phyloP scores from a whole-genome alignment of 2,797 vertebrate genomes.

The Amblyraja radiata region DNA sequence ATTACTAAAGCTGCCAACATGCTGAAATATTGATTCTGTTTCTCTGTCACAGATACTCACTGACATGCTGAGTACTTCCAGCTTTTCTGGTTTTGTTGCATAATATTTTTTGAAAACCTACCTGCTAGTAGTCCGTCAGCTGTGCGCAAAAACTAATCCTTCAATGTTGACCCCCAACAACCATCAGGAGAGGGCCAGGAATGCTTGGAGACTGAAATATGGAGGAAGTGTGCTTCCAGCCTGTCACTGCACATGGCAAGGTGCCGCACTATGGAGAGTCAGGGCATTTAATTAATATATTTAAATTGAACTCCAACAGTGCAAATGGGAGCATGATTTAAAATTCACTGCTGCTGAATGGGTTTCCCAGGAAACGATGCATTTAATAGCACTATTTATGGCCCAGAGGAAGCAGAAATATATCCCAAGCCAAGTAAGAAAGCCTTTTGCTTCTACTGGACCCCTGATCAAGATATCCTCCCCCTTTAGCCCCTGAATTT shows the following conservation, averaged over 20 bases:
- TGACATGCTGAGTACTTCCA: too few species aligned
- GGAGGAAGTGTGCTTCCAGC: neutral
- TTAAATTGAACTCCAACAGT: neutral
- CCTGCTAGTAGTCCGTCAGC: neutral
- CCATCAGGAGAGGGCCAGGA: neutral
- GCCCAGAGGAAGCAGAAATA: neutral
- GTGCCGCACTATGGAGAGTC: neutral
- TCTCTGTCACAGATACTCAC: too few species aligned
- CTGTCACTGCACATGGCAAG: too few species aligned
- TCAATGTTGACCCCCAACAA: neutral
- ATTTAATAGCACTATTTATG: neutral
- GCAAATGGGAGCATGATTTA: neutral
- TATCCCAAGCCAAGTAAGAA: neutral
- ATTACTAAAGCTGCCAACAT: neutral
- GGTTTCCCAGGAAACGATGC: neutral
- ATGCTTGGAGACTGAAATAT: neutral
- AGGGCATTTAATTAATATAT: neutral
- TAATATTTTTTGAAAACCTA: neutral
- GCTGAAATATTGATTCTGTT: too few species aligned
- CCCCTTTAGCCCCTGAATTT: too few species aligned
- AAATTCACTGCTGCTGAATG: neutral
- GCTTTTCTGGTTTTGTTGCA: too few species aligned
- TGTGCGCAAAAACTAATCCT: neutral
- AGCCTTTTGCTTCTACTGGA: neutral
- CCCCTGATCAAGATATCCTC: neutral